These are phyloP conservation scores for Drosophila dives DNA, from an alignment of 2,888 invertebrate species.

Conservation along the genomic window DNA sequence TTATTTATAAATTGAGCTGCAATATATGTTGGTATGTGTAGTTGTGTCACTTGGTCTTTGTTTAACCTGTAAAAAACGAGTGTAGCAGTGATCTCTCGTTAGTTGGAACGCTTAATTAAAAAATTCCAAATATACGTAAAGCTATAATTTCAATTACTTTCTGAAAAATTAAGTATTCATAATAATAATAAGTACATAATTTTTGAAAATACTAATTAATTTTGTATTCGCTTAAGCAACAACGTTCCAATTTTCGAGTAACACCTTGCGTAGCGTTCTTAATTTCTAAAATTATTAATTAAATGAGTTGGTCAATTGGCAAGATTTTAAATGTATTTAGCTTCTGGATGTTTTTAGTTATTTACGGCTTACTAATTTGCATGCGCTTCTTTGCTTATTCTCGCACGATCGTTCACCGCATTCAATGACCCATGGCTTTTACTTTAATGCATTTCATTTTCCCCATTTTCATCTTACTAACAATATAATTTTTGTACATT, in stretches of 20 bases:
- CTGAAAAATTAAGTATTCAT: background rate
- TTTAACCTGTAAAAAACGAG: conserved; percentile 4
- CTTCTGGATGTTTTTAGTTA: conserved; percentile 12
- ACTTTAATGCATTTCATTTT: conserved; percentile 61
- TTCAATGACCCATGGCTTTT: conserved; percentile 54
- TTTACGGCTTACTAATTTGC: conserved; percentile 34
- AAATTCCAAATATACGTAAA: background rate
- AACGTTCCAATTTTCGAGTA: background rate
- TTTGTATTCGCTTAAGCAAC: background rate
- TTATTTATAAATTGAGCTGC: background rate
- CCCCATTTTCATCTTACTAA: conserved; percentile 76
- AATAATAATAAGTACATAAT: background rate
- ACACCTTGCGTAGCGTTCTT: background rate
- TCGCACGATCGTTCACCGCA: conserved; percentile 53
- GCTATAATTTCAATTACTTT: background rate
- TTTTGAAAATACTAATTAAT: background rate
- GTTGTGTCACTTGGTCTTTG: conserved; percentile 11
- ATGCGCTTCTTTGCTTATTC: conserved; percentile 41
- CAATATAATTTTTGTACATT: conserved; percentile 71
- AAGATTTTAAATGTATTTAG: background rate
- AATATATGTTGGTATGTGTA: background rate
- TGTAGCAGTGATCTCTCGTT: background rate
- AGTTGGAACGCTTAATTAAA: background rate
- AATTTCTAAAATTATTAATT: background rate
- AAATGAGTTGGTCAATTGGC: background rate